phyloP scores from a whole-genome alignment of 2,888 invertebrate genomes.

The Sinopyrophorus schimmeli region DNA sequence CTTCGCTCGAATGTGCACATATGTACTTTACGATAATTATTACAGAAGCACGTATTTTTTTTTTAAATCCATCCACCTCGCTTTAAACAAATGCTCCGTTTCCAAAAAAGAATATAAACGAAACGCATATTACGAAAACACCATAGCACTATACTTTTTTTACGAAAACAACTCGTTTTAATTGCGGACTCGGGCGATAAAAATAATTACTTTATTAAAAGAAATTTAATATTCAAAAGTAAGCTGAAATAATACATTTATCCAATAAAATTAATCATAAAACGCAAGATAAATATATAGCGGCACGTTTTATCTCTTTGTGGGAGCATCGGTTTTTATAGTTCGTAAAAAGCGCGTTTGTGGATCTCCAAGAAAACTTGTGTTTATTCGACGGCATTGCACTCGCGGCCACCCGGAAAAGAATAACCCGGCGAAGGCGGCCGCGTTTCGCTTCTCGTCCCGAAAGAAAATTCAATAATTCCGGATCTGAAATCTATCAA shows the following conservation, averaged over 20 bases:
- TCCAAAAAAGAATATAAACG: no score
- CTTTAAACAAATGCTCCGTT: no score
- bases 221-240: slow-evolving; percentile 27
- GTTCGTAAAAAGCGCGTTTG: slow-evolving; percentile 37
- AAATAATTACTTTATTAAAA: slow-evolving; percentile 27
- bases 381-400: slow-evolving; percentile 38
- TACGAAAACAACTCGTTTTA: no score
- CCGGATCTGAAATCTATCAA: slow-evolving; percentile 50
- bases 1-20: no score
- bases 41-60: no score
- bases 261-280: slow-evolving; percentile 42
- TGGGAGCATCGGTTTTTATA: slow-evolving; percentile 40
- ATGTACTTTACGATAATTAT: no score
- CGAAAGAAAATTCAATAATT: slow-evolving; percentile 28
- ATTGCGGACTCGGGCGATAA: no score
- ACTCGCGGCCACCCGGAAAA: slow-evolving; percentile 35
- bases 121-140: no score
- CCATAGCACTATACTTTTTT: no score
- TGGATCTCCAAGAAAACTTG: slow-evolving; percentile 37
- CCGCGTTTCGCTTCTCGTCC: slow-evolving; percentile 12
- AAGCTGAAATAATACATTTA: slow-evolving; percentile 42
- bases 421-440: slow-evolving; percentile 13
- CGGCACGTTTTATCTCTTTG: slow-evolving; percentile 45
- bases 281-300: slow-evolving; percentile 45
- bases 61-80: no score